Evolutionary conservation across 2,113 vertebrate species (phyloP).

Genomic region (Pollimyrus isidori): DNA sequence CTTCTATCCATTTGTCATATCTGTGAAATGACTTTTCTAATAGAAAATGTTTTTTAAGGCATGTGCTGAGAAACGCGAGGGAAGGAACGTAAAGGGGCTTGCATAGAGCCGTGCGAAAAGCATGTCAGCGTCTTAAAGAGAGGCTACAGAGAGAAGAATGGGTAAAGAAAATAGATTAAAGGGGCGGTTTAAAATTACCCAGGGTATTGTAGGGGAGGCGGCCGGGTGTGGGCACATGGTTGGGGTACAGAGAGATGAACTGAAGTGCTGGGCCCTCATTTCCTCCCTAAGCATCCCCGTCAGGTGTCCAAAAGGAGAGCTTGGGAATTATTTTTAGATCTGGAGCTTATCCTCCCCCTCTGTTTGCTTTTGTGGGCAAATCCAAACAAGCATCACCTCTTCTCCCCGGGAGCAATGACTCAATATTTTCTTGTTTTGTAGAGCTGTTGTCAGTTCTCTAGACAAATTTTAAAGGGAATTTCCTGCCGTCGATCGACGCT

Average conservation of each 20-base stretch:
- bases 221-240: background rate
- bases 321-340: slow-evolving; percentile 10
- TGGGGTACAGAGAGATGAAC: background rate
- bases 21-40: background rate
- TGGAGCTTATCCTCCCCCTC: background rate
- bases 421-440: background rate
- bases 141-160: background rate
- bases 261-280: background rate
- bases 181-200: background rate
- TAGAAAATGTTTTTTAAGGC: background rate
- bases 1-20: background rate
- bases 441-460: background rate
- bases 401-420: background rate
- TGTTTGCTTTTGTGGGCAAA: background rate
- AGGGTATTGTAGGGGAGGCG: background rate
- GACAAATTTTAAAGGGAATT: background rate
- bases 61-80: background rate
- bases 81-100: background rate
- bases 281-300: background rate
- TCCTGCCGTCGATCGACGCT: background rate
- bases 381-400: slow-evolving; percentile 2
- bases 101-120: background rate
- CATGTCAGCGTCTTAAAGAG: background rate
- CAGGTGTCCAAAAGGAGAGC: background rate
- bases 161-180: background rate